A percentile compares a stretch with the other conserved stretches of the same genome.
These are phyloP conservation scores for Drosophila paracracens DNA, from an alignment of 2,888 invertebrate species.

Conservation along the genomic window DNA sequence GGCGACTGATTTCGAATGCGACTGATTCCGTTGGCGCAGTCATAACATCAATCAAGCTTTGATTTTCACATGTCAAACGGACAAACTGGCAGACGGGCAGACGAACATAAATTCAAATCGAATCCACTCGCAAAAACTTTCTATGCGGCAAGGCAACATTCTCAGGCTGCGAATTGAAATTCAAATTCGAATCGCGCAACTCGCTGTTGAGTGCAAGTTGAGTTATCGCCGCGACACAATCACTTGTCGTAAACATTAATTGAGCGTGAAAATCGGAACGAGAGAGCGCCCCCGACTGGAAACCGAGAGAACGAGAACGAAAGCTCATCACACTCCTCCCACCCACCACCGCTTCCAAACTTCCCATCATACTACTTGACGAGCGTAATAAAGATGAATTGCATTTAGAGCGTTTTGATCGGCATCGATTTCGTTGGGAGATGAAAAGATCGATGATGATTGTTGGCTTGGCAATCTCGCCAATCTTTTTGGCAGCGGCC, in stretches of 20 bases:
- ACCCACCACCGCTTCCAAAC: neutral
- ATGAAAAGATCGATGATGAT: constrained; percentile 42
- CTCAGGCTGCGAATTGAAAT: constrained; percentile 35
- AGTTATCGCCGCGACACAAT: constrained; percentile 74
- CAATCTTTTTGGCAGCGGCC: constrained; percentile 69
- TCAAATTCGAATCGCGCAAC: constrained; percentile 28
- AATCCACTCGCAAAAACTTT: constrained; percentile 57
- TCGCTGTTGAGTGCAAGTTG: constrained; percentile 44
- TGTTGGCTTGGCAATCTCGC: constrained; percentile 31
- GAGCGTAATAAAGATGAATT: constrained; percentile 72
- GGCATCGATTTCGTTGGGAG: constrained; percentile 56
- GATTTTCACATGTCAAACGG: constrained; percentile 79
- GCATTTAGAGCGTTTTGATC: constrained; percentile 41
- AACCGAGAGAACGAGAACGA: constrained; percentile 20
- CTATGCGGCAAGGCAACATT: constrained; percentile 59
- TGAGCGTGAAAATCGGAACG: constrained; percentile 62
- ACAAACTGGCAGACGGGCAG: constrained; percentile 25
- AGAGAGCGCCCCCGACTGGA: constrained; percentile 17
- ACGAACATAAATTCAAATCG: constrained; percentile 75
- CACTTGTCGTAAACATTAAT: constrained; percentile 82
- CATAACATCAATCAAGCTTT: constrained; percentile 80
- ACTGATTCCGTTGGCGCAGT: constrained; percentile 54
- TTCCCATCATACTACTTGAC: neutral
- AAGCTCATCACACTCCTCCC: constrained; percentile 3
- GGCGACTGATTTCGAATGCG: constrained; percentile 49